phyloP scores from a whole-genome alignment of 2,113 vertebrate species.

The Arenaria interpres region DNA sequence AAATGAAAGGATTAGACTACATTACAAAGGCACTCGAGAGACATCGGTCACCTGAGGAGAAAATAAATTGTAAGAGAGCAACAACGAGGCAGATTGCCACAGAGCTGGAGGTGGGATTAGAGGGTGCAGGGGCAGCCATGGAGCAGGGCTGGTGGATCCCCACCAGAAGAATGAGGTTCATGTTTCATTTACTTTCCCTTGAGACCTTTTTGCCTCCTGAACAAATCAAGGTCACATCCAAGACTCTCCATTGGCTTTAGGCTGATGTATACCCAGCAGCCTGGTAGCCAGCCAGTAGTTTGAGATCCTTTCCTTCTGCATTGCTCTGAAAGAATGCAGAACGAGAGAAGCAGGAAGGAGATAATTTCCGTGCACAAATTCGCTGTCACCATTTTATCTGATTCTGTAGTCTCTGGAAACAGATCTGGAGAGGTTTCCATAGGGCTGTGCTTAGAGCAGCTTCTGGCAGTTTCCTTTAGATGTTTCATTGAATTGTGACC shows the following conservation, averaged over 20 bases:
- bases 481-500: background rate
- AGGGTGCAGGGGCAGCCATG: fast-evolving
- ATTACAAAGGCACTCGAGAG: background rate
- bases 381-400: background rate
- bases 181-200: background rate
- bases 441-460: background rate
- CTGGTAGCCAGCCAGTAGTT: background rate
- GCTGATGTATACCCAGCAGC: background rate
- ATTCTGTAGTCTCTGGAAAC: background rate
- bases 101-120: background rate
- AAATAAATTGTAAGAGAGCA: background rate
- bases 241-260: background rate
- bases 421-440: background rate
- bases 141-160: background rate
- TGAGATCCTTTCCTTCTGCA: background rate
- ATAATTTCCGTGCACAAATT: background rate
- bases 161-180: background rate
- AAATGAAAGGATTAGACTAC: slow-evolving; percentile 24
- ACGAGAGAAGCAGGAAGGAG: background rate
- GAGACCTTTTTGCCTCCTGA: background rate
- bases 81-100: background rate
- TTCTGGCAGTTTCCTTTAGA: background rate
- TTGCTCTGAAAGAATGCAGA: background rate
- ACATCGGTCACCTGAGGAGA: background rate
- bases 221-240: background rate